Percentiles rank a stretch among this genome's conserved stretches.
phyloP scores from a whole-genome alignment of 2,797 vertebrate genomes.

The Rhynchotus rufescens region DNA sequence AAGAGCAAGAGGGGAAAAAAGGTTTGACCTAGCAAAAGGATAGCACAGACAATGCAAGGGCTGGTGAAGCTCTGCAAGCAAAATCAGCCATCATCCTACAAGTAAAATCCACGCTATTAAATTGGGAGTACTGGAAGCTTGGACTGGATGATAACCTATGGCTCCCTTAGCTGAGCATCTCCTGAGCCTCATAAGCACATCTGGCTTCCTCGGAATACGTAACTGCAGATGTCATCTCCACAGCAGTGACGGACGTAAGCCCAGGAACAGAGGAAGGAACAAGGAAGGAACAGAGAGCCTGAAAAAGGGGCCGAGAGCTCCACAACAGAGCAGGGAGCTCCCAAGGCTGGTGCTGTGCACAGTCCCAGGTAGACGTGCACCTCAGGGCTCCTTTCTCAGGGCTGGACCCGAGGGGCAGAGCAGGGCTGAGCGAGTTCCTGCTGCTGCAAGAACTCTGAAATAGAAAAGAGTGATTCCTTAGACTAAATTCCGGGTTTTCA shows the following conservation, averaged over 20 bases:
- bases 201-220: background rate
- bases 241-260: background rate
- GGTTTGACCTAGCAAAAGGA: background rate
- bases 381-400: background rate
- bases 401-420: background rate
- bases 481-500: background rate
- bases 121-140: background rate
- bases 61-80: background rate
- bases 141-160: background rate
- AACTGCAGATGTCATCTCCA: background rate
- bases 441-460: background rate
- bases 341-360: background rate
- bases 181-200: background rate
- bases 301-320: background rate
- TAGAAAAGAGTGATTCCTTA: background rate
- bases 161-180: background rate
- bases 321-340: background rate
- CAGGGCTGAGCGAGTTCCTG: accelerated
- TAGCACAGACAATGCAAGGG: background rate
- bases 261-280: too few relatives aligned
- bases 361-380: background rate
- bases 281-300: background rate
- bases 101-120: background rate
- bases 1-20: background rate
- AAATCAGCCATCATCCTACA: background rate